Evolutionary conservation across 2,113 vertebrate genomes (phyloP).

Genomic region (Mugil cephalus): DNA sequence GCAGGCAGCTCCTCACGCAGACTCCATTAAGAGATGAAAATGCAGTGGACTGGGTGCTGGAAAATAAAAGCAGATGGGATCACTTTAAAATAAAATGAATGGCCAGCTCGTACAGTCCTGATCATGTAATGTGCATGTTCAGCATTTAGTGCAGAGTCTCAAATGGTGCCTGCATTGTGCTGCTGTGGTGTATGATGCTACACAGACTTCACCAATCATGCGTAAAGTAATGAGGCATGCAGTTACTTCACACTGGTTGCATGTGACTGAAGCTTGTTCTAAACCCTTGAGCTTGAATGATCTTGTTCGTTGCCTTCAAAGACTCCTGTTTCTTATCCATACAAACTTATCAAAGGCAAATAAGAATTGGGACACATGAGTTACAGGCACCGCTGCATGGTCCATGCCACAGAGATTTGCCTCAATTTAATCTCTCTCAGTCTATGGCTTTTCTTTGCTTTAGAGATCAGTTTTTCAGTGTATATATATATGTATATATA

Average conservation of each 20-base stretch:
- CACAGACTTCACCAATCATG: neutral
- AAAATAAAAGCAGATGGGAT: slow-evolving; percentile 17
- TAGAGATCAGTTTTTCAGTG: too few relatives aligned
- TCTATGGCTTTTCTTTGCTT: too few relatives aligned
- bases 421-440: too few relatives aligned
- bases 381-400: neutral
- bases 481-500: too few relatives aligned
- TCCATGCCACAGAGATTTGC: too few relatives aligned
- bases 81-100: slow-evolving; percentile 33
- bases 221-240: neutral
- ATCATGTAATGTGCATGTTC: slow-evolving; percentile 27
- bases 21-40: slow-evolving; percentile 41
- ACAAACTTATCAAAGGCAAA: too few relatives aligned
- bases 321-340: too few relatives aligned
- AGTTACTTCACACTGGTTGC: neutral
- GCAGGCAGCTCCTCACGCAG: slow-evolving; percentile 30
- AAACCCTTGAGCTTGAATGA: too few relatives aligned
- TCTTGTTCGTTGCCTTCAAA: too few relatives aligned
- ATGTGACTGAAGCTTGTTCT: neutral
- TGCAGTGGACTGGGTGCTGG: slow-evolving; percentile 10
- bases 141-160: neutral
- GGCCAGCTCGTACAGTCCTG: neutral
- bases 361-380: neutral
- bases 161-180: neutral
- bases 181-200: neutral